These are phyloP conservation scores for Discoglossus pictus DNA, from an alignment of 2,797 vertebrate genomes.

Conservation along the genomic window DNA sequence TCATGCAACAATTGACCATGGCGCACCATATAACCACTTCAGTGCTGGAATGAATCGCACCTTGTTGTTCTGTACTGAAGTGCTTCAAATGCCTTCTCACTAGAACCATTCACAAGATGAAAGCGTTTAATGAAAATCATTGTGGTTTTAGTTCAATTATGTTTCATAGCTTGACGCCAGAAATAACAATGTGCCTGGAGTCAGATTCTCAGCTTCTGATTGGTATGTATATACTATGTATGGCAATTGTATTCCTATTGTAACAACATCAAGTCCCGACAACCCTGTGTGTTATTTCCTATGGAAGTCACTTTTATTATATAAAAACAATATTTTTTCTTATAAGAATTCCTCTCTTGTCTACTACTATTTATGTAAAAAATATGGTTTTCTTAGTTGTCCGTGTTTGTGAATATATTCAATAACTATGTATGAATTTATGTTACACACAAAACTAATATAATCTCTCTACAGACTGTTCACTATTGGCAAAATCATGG, in stretches of 20 bases:
- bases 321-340: constrained; percentile 46
- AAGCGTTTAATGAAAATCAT: constrained; percentile 4
- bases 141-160: constrained; percentile 5
- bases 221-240: constrained; percentile 52
- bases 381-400: no score
- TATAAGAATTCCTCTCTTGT: constrained; percentile 18
- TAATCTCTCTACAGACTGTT: no score
- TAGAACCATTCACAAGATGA: constrained; percentile 15
- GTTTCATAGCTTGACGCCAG: constrained; percentile 38
- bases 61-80: constrained; percentile 25
- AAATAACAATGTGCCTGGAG: constrained; percentile 48
- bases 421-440: no score
- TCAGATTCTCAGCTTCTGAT: constrained; percentile 49
- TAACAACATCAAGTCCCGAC: constrained; percentile 28
- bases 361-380: no score
- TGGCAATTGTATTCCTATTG: constrained; percentile 48
- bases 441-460: no score
- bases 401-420: no score
- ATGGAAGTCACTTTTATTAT: constrained; percentile 53
- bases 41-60: constrained; percentile 21
- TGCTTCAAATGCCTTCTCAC: constrained; percentile 26
- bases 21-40: background rate
- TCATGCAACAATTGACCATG: constrained; percentile 13
- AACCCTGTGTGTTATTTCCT: constrained; percentile 49
- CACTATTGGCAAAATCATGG: no score